Conservation (phyloP, 1,140 invertebrate genomes). For the Zaprionus davidi region DNA sequence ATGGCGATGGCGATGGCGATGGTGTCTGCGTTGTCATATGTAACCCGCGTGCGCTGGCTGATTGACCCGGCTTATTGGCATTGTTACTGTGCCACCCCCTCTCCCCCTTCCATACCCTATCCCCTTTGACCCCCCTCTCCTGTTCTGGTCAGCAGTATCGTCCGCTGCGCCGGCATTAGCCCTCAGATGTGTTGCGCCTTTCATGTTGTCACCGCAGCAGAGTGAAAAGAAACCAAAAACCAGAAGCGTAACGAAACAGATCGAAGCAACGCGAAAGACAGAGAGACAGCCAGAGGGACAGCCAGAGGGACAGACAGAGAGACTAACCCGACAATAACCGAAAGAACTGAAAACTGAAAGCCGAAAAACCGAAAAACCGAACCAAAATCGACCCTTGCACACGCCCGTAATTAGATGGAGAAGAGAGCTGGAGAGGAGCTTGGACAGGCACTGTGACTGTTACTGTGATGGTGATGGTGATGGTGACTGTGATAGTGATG, state of each 20-base stretch:
- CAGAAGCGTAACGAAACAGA: conserved; percentile 83
- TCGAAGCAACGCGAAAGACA: conserved; percentile 42
- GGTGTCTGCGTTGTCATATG: conserved; percentile 22
- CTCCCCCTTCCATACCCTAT: conserved; percentile 8
- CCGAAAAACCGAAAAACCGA: conserved; percentile 30
- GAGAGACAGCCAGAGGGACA: conserved; percentile 7
- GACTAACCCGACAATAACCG: background rate
- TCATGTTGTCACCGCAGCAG: conserved; percentile 70
- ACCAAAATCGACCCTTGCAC: conserved; percentile 60
- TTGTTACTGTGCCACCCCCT: conserved; percentile 22
- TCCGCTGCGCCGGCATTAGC: conserved; percentile 29
- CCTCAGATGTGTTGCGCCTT: conserved; percentile 52
- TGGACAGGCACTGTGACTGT: too few species aligned
- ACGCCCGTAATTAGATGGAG: conserved; percentile 76
- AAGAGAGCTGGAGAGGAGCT: background rate
- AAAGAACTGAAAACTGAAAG: conserved; percentile 25
- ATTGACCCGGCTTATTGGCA: conserved; percentile 64
- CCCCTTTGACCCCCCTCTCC: background rate
- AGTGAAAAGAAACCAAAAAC: conserved; percentile 78
- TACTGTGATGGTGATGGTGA: background rate
- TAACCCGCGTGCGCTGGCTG: conserved; percentile 33
- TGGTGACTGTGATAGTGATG: background rate
- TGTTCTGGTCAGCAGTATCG: conserved; percentile 17
- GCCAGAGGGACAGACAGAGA: conserved; percentile 22
- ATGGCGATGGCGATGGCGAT: background rate